Conservation (phyloP, 2,113 vertebrate genomes). For the Ahaetulla prasina region DNA sequence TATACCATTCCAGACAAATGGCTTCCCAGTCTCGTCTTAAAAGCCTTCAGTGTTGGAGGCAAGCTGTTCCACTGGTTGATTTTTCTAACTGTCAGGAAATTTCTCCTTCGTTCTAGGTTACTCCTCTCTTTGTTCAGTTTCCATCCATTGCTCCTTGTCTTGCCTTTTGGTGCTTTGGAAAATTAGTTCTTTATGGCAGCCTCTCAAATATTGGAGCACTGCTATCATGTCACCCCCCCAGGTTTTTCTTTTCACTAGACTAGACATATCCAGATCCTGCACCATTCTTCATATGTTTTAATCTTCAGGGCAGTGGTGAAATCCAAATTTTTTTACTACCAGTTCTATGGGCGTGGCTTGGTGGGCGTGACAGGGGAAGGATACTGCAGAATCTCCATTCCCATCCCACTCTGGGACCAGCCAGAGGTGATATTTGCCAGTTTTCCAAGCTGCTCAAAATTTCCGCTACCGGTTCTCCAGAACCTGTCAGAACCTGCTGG, state of each 20-base stretch:
- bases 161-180: background rate
- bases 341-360: too few relatives aligned
- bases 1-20: background rate
- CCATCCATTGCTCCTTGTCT: background rate
- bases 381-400: too few relatives aligned
- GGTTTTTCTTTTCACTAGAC: background rate
- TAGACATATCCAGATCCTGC: background rate
- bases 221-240: background rate
- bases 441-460: too few relatives aligned
- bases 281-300: background rate
- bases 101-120: background rate
- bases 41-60: background rate
- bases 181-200: background rate
- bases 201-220: background rate
- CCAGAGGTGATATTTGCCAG: too few relatives aligned
- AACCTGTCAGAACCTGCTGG: too few relatives aligned
- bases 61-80: background rate
- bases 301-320: too few relatives aligned
- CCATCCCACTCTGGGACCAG: too few relatives aligned
- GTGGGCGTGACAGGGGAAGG: too few relatives aligned
- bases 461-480: too few relatives aligned
- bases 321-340: too few relatives aligned
- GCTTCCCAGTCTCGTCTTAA: background rate
- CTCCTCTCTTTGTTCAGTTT: background rate
- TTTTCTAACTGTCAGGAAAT: background rate